Conservation (phyloP, 1,140 invertebrate genomes). For the Zaprionus nigranus region DNA sequence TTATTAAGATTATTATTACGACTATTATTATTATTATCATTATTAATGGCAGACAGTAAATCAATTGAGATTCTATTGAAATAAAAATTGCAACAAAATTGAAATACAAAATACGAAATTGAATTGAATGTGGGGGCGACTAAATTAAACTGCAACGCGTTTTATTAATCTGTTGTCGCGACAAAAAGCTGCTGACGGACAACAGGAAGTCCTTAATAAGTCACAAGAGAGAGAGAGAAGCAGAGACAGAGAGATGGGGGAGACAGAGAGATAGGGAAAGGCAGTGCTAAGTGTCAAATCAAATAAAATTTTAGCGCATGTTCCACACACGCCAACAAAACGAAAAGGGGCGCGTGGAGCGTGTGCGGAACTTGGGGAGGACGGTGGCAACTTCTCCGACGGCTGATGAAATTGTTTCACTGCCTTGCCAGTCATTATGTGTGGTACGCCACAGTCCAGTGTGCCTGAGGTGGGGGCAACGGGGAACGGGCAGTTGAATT, state of each 20-base stretch:
- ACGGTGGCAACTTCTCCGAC: background rate
- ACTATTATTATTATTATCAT: conserved; percentile 20
- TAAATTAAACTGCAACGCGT: conserved; percentile 79
- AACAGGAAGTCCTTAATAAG: conserved; percentile 82
- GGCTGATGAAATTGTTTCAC: conserved; percentile 63
- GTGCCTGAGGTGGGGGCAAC: conserved; percentile 14
- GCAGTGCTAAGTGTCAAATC: conserved; percentile 73
- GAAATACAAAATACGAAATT: background rate
- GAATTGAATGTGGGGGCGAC: conserved; percentile 5
- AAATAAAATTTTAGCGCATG: conserved; percentile 76
- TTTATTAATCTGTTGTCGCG: conserved; percentile 83
- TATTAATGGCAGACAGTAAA: conserved; percentile 48
- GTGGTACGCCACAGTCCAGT: conserved; percentile 35
- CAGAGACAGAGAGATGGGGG: background rate
- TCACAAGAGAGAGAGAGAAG: conserved; percentile 13
- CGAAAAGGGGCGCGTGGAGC: conserved; percentile 3
- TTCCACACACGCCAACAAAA: conserved; percentile 62
- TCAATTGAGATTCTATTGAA: conserved; percentile 67
- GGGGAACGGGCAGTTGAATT: conserved; percentile 17
- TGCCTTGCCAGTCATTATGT: conserved; percentile 50
- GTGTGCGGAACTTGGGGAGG: conserved; percentile 11
- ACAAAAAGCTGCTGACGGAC: conserved; percentile 69
- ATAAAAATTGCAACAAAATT: conserved; percentile 55
- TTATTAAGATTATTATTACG: conserved; percentile 59
- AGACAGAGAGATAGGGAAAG: conserved; percentile 42